Conservation (phyloP, 2,797 vertebrate species). For the Acanthurus lineatus region DNA sequence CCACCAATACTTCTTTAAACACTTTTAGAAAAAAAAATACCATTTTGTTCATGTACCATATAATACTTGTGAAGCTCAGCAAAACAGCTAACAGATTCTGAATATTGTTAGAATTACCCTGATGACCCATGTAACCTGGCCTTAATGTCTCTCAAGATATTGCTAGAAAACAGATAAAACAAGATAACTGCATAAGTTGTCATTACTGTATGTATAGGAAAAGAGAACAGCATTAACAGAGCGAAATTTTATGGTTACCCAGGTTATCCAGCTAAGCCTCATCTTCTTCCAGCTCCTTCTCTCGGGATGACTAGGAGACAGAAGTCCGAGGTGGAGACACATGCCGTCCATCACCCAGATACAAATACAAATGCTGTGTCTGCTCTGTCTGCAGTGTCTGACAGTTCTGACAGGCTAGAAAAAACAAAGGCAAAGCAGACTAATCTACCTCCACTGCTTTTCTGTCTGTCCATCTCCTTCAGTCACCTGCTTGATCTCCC, state of each 20-base stretch:
- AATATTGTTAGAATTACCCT: not conserved
- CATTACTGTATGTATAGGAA: not conserved
- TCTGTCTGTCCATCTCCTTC: conserved; percentile 34
- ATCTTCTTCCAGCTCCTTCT: conserved; percentile 63
- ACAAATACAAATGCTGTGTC: conserved; percentile 14
- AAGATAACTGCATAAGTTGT: not conserved
- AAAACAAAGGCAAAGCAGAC: conserved; percentile 3
- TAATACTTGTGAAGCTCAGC: not conserved
- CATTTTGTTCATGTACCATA: not conserved
- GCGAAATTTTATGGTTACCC: conserved; percentile 67
- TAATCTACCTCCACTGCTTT: conserved; percentile 13
- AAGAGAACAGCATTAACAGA: conserved; percentile 4
- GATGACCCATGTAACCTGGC: not conserved
- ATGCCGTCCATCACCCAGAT: conserved; percentile 70
- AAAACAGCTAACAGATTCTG: not conserved
- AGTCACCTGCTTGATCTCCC: not conserved
- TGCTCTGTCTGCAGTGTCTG: conserved; percentile 29
- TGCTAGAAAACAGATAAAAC: not conserved
- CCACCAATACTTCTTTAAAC: not conserved
- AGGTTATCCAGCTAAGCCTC: conserved; percentile 77
- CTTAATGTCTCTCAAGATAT: not conserved
- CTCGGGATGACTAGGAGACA: conserved; percentile 71
- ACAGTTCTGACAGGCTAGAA: not conserved
- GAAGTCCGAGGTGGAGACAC: conserved; percentile 70
- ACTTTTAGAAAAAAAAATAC: not conserved